A percentile compares a stretch with the other conserved stretches of the same genome.
Evolutionary conservation across 2,797 vertebrate species (phyloP).

Genomic region (Ispidina lecontei): DNA sequence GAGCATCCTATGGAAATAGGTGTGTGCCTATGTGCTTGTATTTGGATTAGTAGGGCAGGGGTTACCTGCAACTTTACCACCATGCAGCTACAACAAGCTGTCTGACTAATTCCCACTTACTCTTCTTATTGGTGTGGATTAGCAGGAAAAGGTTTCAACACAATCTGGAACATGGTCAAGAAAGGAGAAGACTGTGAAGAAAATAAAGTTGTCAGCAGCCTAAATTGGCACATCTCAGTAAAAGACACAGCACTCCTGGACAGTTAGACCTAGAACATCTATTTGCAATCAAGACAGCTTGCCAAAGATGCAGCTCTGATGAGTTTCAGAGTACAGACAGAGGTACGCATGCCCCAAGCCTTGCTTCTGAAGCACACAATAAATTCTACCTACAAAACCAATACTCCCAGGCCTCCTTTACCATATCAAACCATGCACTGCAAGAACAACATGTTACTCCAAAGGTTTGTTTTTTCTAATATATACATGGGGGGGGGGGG

Average conservation of each 20-base stretch:
- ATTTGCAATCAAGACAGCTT: neutral
- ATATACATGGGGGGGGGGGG: rapidly evolving
- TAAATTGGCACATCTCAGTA: neutral
- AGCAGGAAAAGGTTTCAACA: neutral
- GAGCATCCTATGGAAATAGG: neutral
- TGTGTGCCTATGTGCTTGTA: rapidly evolving
- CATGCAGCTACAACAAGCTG: neutral
- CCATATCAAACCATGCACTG: neutral
- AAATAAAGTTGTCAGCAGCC: neutral
- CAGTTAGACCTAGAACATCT: neutral
- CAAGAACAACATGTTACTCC: neutral
- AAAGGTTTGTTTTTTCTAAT: neutral
- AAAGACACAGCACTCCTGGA: neutral
- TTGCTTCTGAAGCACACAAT: neutral
- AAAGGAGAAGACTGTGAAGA: neutral
- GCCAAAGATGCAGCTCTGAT: neutral
- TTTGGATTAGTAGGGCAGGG: neutral
- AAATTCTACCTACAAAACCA: neutral
- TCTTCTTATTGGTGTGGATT: neutral
- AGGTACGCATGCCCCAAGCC: neutral
- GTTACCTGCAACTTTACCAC: neutral
- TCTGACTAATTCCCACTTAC: neutral
- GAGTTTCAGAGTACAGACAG: neutral
- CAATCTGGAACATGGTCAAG: neutral
- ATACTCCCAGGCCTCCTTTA: neutral